Evolutionary conservation across 2,113 vertebrate species (phyloP), one percentile per base, ranked within the genome.

Genomic region (Oryzias curvinotus): DNA sequence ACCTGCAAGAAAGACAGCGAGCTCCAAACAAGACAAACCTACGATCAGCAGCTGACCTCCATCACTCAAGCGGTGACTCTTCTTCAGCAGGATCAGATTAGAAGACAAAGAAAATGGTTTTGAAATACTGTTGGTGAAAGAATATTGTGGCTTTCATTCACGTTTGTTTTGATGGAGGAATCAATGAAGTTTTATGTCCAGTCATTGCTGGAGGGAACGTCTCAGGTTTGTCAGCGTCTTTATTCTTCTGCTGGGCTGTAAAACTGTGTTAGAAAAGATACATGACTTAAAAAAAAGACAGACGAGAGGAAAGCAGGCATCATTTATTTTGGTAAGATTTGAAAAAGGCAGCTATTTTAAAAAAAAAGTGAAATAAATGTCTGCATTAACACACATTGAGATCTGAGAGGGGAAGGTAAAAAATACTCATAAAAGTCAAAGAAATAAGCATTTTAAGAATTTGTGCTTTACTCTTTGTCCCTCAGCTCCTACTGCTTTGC

Each of bases 1-100:
- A 63, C 51, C 36, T 65, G 50, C 66, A 68, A 77, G 55, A 23
- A 52, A 65, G 49, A 74, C 44, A 55, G 52, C 65, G 53, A 57
- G 28, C 71, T 68, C 65, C 57, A 71, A 46, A 62, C 52, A 25
- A 47, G 23, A 21, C 28, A 69, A 15, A 67, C 68, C 57, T 73
- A 68, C 62, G 49, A 59, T 53, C 13, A 64, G 42, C 4, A 13
- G 28, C 41, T 54, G 5, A 36, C 53, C 28, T 57, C 52, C 44
- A 54, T 56, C 51, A 55, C 25, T 67, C 52, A 57, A 19, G n/a
- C 18, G 46, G 26, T 46, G 30, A 49, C 4, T 62, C 53, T 36
- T 36, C 36, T 12, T 36, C 36, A 36, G 36, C 10, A 25, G 36
- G 41, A 64, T 0, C 16, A 65, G 2, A 69, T 53, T 23, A 59